Evolutionary conservation across 1,140 invertebrate species (phyloP).

Genomic region (Aphaenogaster ashmeadi): DNA sequence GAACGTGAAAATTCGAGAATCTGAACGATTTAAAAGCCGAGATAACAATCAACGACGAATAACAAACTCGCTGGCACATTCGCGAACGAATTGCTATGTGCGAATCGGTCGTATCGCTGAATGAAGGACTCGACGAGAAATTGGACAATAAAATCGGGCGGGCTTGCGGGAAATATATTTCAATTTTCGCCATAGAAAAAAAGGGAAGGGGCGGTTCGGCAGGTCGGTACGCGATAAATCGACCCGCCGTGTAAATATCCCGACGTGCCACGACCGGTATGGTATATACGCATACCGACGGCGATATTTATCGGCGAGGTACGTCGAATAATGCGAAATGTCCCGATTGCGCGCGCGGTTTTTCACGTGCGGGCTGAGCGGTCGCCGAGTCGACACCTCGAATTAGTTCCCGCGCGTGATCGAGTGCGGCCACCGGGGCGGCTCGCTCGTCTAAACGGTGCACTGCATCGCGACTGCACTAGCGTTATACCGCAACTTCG

Average conservation of each 20-base stretch:
- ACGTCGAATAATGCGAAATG: constrained; percentile 71
- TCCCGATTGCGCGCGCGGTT: constrained; percentile 58
- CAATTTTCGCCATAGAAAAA: constrained; percentile 65
- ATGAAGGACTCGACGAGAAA: constrained; percentile 60
- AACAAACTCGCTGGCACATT: not conserved
- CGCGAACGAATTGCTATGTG: constrained; percentile 7
- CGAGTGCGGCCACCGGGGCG: constrained; percentile 2
- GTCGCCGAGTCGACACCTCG: constrained; percentile 65
- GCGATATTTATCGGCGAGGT: constrained; percentile 72
- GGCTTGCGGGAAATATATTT: constrained; percentile 74
- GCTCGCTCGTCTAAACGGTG: constrained; percentile 65
- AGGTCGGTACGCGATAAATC: constrained; percentile 68
- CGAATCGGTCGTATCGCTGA: constrained; percentile 35
- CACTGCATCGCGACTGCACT: constrained; percentile 4
- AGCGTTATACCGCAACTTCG: constrained; percentile 36
- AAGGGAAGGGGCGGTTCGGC: not conserved
- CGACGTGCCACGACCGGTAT: constrained; percentile 58
- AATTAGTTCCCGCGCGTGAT: constrained; percentile 72
- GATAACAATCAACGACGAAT: not conserved
- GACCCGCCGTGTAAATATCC: constrained; percentile 71
- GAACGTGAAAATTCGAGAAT: not conserved
- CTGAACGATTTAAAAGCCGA: not conserved
- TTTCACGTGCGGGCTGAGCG: constrained; percentile 57
- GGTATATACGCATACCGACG: constrained; percentile 41
- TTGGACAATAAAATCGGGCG: constrained; percentile 71